phyloP scores from a whole-genome alignment of 2,888 invertebrate genomes.

The Malthinus seriepunctatus region DNA sequence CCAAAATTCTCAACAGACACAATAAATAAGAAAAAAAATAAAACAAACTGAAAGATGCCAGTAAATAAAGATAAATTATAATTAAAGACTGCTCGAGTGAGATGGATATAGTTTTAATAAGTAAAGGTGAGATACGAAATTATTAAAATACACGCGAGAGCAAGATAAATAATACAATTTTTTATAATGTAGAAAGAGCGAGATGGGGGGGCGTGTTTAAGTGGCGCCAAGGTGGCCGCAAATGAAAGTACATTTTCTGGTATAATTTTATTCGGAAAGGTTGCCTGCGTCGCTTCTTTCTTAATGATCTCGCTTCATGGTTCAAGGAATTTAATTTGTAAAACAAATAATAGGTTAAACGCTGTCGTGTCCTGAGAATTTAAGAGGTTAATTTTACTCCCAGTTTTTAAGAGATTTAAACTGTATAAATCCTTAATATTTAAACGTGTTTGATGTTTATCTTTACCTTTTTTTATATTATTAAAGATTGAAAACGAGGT shows the following conservation, averaged over 20 bases:
- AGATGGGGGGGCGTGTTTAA: conserved; percentile 45
- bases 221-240: conserved; percentile 46
- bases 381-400: conserved; percentile 20
- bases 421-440: conserved; percentile 4
- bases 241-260: conserved; percentile 37
- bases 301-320: conserved; percentile 37
- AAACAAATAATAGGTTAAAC: conserved; percentile 40
- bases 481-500: no score
- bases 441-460: not conserved
- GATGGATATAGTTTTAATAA: conserved; percentile 31
- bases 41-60: conserved; percentile 35
- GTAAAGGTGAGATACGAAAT: conserved; percentile 31
- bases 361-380: conserved; percentile 26
- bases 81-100: conserved; percentile 36
- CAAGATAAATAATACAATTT: conserved; percentile 24
- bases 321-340: conserved; percentile 43
- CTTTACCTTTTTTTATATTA: no score
- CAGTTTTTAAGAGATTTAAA: conserved; percentile 6
- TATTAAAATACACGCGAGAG: conserved; percentile 12
- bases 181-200: conserved; percentile 31
- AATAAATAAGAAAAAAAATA: conserved; percentile 32
- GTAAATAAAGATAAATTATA: conserved; percentile 45
- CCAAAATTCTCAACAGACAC: conserved; percentile 19
- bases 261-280: conserved; percentile 43
- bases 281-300: conserved; percentile 35